Conservation (phyloP, 2,797 vertebrate species). For the Catamblyrhynchus diadema region DNA sequence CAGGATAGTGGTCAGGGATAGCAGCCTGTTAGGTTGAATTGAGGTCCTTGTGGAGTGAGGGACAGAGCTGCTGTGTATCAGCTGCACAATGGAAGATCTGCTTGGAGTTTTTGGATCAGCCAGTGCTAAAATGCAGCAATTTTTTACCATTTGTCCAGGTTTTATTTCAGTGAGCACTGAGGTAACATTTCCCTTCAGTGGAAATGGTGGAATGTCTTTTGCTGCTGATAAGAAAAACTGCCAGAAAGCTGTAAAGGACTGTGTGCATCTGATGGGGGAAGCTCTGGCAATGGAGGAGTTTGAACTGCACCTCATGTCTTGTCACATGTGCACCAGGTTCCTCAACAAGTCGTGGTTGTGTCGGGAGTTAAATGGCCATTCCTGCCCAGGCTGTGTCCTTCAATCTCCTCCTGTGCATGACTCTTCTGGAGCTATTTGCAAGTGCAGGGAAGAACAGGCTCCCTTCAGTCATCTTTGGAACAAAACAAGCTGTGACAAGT, state of each 20-base stretch:
- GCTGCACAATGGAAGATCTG: background rate
- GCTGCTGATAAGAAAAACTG: fast-evolving
- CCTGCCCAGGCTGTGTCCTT: background rate
- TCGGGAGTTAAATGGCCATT: background rate
- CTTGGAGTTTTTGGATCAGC: background rate
- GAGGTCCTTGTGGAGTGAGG: background rate
- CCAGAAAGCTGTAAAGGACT: background rate
- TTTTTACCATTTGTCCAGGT: fast-evolving
- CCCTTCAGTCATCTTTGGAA: fast-evolving
- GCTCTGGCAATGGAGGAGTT: background rate
- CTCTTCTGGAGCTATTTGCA: background rate
- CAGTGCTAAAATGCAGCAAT: background rate
- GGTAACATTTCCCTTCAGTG: background rate
- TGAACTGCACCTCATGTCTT: background rate
- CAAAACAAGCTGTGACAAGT: background rate
- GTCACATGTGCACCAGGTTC: background rate
- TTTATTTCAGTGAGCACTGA: background rate
- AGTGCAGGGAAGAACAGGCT: background rate
- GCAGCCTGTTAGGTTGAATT: background rate
- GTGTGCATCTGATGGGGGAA: background rate
- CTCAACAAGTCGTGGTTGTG: background rate
- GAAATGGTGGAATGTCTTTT: background rate
- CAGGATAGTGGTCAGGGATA: background rate
- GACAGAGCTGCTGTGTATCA: background rate
- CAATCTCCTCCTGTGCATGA: background rate